phyloP scores from a whole-genome alignment of 2,113 vertebrate species.

The Pachyramphus minor region DNA sequence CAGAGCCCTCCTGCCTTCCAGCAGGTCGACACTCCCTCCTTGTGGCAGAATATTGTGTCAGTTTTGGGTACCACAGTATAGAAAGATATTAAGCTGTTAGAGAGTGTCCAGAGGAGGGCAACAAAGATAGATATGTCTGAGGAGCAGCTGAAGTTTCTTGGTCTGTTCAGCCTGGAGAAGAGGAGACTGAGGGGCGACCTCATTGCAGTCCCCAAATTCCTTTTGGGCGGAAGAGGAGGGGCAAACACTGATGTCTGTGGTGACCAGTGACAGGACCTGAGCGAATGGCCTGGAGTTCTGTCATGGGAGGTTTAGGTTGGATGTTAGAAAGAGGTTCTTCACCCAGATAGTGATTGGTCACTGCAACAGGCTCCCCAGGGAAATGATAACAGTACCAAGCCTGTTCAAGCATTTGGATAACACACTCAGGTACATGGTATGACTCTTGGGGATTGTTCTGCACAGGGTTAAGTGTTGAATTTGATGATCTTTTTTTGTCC shows the following conservation, averaged over 20 bases:
- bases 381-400: not conserved
- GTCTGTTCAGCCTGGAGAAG: not conserved
- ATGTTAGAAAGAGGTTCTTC: not conserved
- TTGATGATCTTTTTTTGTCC: not conserved
- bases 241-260: not conserved
- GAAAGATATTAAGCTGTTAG: not conserved
- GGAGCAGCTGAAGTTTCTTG: not conserved
- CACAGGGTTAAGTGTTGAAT: not conserved
- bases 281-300: not conserved
- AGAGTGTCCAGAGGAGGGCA: not conserved
- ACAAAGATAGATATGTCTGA: not conserved
- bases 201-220: not conserved
- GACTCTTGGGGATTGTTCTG: not conserved
- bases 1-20: too few relatives aligned
- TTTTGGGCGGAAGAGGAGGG: not conserved
- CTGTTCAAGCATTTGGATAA: not conserved
- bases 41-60: not conserved
- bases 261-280: not conserved
- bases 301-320: not conserved
- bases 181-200: not conserved
- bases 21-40: too few relatives aligned
- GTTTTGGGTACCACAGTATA: not conserved
- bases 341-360: not conserved
- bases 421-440: not conserved
- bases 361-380: not conserved